Conservation (phyloP, 2,797 vertebrate species). For the Malacoraja senta region DNA sequence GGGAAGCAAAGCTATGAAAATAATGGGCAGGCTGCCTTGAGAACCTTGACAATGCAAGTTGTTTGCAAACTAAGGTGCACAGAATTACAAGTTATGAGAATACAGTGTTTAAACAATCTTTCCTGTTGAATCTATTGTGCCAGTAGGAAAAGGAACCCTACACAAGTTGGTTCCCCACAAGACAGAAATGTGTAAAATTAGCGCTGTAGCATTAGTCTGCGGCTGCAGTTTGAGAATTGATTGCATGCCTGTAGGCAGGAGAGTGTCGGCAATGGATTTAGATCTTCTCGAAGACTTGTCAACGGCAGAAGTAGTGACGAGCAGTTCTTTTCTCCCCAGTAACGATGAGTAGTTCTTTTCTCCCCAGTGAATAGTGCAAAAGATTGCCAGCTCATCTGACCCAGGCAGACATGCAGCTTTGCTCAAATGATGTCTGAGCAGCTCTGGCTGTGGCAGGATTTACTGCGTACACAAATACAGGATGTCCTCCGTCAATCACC, state of each 20-base stretch:
- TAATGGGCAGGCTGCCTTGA: not conserved
- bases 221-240: not conserved
- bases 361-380: not conserved
- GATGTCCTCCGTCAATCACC: not conserved
- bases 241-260: not conserved
- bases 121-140: not conserved
- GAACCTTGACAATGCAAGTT: not conserved
- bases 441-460: not conserved
- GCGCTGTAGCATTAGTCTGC: not conserved
- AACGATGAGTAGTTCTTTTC: not conserved
- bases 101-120: not conserved
- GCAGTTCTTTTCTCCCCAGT: not conserved
- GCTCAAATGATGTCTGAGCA: not conserved
- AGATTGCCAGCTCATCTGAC: not conserved
- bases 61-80: not conserved
- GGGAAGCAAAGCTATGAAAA: not conserved
- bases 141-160: not conserved
- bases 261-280: not conserved
- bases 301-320: not conserved
- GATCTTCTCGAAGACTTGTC: not conserved
- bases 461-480: not conserved
- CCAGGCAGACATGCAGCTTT: not conserved
- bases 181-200: not conserved
- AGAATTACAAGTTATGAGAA: not conserved
- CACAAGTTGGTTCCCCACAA: not conserved